phyloP scores from a whole-genome alignment of 1,140 invertebrate species.

The Anoplolepis gracilipes region DNA sequence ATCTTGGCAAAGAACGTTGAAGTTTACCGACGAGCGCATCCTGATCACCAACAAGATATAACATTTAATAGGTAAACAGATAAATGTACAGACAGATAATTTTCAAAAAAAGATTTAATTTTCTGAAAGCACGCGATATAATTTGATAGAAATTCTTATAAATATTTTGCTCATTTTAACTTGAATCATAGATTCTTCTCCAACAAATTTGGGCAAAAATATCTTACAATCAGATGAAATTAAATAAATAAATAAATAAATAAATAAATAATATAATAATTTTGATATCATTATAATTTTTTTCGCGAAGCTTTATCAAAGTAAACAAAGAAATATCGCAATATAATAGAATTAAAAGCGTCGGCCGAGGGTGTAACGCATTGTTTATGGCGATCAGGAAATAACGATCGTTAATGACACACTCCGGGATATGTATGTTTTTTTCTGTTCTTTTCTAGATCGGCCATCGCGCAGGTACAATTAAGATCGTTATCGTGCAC shows the following conservation, averaged over 20 bases:
- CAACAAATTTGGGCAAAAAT: background rate
- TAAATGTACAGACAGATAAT: background rate
- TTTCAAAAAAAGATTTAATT: background rate
- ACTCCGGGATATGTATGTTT: slow-evolving; percentile 18
- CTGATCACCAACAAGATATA: background rate
- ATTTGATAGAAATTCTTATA: background rate
- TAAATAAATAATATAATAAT: no score
- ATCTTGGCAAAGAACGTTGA: slow-evolving; percentile 84
- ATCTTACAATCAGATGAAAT: no score
- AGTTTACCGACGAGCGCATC: slow-evolving; percentile 81
- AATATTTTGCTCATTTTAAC: background rate
- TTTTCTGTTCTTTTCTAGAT: slow-evolving; percentile 34
- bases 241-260: no score
- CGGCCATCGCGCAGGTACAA: slow-evolving; percentile 39
- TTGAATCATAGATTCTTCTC: slow-evolving; percentile 14
- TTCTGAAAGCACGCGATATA: background rate
- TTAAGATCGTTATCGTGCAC: slow-evolving; percentile 66
- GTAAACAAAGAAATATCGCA: background rate
- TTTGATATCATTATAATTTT: background rate
- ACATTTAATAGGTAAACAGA: slow-evolving; percentile 12
- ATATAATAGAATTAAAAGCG: slow-evolving; percentile 45
- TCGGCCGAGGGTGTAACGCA: slow-evolving; percentile 7
- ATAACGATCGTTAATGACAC: slow-evolving; percentile 59
- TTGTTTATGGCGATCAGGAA: slow-evolving; percentile 48
- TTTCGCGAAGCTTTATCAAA: background rate